Conservation (phyloP, 2,888 invertebrate species). For the Drosophila phalerata region DNA sequence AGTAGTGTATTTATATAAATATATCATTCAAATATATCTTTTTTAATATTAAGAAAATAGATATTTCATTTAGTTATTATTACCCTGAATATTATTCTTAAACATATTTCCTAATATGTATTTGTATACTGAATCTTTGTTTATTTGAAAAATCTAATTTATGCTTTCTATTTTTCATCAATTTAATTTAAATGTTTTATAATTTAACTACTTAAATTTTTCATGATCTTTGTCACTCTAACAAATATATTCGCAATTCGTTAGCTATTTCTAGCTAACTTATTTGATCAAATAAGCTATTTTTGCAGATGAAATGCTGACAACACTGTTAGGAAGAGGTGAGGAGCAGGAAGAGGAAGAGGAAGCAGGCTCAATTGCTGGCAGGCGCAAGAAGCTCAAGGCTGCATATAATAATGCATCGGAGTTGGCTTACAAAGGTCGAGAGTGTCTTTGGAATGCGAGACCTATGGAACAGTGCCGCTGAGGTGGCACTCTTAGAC, state of each 20-base stretch:
- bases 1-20: no score
- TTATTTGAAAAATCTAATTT: no score
- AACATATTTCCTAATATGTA: no score
- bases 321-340: not conserved
- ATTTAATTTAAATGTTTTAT: no score
- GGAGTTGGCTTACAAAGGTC: conserved; percentile 85
- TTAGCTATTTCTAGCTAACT: not conserved
- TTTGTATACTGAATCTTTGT: no score
- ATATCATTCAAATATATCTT: no score
- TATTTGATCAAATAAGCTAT: not conserved
- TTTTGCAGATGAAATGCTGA: not conserved
- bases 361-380: conserved; percentile 19
- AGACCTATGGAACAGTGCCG: conserved; percentile 86
- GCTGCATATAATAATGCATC: conserved; percentile 39
- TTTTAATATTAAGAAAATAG: no score
- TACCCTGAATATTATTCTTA: no score
- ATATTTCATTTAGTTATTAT: no score
- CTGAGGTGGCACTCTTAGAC: conserved; percentile 85
- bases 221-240: not conserved
- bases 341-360: not conserved
- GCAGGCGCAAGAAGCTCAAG: conserved; percentile 39
- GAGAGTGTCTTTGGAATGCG: conserved; percentile 86
- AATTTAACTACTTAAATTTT: no score
- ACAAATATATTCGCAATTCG: not conserved
- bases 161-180: no score